A percentile compares a stretch with the other conserved stretches of the same genome.
Evolutionary conservation across 2,797 vertebrate species (phyloP).

Genomic region (Buphagus erythrorhynchus): DNA sequence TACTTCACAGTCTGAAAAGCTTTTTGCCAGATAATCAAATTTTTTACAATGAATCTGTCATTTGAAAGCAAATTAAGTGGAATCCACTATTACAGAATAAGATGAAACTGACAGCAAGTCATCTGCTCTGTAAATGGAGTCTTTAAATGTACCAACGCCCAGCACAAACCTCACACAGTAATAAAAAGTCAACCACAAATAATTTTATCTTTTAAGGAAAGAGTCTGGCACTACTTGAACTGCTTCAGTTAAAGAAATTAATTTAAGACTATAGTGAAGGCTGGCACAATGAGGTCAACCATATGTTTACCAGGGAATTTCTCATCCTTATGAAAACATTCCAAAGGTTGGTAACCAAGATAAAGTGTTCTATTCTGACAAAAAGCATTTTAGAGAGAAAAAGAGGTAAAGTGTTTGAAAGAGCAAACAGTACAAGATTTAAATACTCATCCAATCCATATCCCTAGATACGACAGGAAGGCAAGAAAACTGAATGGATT

Average conservation of each 20-base stretch:
- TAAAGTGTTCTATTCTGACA: background rate
- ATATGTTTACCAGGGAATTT: background rate
- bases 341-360: background rate
- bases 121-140: background rate
- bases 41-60: background rate
- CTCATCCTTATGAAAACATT: background rate
- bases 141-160: background rate
- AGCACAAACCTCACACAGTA: background rate
- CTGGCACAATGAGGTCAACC: background rate
- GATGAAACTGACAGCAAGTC: background rate
- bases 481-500: background rate
- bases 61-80: background rate
- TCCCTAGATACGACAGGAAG: background rate
- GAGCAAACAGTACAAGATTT: background rate
- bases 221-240: background rate
- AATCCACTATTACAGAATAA: background rate
- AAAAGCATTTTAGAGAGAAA: background rate
- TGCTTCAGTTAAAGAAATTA: background rate
- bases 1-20: background rate
- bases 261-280: background rate
- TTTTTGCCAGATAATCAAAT: background rate
- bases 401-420: background rate
- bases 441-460: background rate
- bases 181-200: background rate
- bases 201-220: background rate